These are phyloP conservation scores for Calcarius lapponicus DNA, from an alignment of 2,797 vertebrate genomes.

Conservation along the genomic window DNA sequence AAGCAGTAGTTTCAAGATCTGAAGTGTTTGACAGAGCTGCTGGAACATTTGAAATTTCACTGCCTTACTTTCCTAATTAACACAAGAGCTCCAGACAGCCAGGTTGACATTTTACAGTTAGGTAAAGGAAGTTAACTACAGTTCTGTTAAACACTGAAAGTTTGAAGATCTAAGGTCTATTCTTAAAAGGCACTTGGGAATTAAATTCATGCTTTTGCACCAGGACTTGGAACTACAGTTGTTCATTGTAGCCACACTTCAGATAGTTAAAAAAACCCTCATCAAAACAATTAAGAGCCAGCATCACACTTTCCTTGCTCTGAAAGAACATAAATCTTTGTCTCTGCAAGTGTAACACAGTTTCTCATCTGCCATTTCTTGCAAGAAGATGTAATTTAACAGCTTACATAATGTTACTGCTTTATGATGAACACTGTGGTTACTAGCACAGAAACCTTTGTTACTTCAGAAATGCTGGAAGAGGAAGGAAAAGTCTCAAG, in stretches of 20 bases:
- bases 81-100: slow-evolving; percentile 48
- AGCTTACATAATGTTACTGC: background rate
- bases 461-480: background rate
- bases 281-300: background rate
- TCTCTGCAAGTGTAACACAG: background rate
- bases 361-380: background rate
- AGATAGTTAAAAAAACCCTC: background rate
- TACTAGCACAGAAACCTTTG: background rate
- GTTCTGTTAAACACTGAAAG: background rate
- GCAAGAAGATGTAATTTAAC: background rate
- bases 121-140: slow-evolving; percentile 20
- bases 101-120: slow-evolving; percentile 22
- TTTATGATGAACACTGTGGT: background rate
- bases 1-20: slow-evolving; percentile 58
- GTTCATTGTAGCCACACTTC: background rate
- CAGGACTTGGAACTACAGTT: background rate
- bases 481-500: background rate
- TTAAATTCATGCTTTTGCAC: background rate
- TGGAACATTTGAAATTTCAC: slow-evolving; percentile 64
- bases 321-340: background rate
- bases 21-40: slow-evolving; percentile 65
- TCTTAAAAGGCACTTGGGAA: slow-evolving; percentile 20
- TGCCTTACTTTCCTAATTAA: slow-evolving; percentile 63
- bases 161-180: background rate
- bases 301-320: background rate